Evolutionary conservation across 2,888 invertebrate species (phyloP).

Genomic region (Xanthia icteritia): DNA sequence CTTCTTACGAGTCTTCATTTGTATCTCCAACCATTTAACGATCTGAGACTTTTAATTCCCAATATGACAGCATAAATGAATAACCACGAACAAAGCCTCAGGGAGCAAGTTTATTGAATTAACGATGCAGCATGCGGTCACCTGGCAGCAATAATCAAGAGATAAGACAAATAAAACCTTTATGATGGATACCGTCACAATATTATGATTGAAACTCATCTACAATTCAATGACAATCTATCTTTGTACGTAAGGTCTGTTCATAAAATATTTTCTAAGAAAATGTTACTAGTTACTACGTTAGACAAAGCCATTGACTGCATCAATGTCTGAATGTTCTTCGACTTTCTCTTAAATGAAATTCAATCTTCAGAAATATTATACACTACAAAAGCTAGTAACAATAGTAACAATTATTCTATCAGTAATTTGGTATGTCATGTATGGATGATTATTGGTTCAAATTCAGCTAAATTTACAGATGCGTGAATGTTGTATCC

Average conservation of each 20-base stretch:
- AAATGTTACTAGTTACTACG: neutral
- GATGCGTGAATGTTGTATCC: constrained; percentile 33
- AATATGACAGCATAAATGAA: constrained; percentile 57
- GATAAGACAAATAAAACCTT: constrained; percentile 73
- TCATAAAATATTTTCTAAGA: constrained; percentile 24
- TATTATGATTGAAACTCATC: constrained; percentile 70
- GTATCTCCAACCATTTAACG: constrained; percentile 46
- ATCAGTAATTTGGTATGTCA: neutral
- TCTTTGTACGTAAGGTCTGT: constrained; percentile 54
- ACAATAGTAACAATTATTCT: neutral
- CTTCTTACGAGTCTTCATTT: constrained; percentile 11
- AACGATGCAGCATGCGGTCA: constrained; percentile 58
- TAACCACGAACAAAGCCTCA: constrained; percentile 60
- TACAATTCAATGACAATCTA: constrained; percentile 69
- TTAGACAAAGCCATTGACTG: neutral
- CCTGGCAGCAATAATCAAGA: constrained; percentile 66
- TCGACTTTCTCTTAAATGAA: neutral
- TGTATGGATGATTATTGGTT: constrained; percentile 18
- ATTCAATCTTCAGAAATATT: neutral
- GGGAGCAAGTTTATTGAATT: constrained; percentile 67
- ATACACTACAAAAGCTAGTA: neutral
- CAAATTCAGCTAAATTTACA: constrained; percentile 19
- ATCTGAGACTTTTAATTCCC: constrained; percentile 55
- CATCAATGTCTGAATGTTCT: neutral
- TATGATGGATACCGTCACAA: constrained; percentile 71